These are phyloP conservation scores for Actinopyga echinites DNA, from an alignment of 53 echinoderm and acorn worm genomes.

Conservation along the genomic window DNA sequence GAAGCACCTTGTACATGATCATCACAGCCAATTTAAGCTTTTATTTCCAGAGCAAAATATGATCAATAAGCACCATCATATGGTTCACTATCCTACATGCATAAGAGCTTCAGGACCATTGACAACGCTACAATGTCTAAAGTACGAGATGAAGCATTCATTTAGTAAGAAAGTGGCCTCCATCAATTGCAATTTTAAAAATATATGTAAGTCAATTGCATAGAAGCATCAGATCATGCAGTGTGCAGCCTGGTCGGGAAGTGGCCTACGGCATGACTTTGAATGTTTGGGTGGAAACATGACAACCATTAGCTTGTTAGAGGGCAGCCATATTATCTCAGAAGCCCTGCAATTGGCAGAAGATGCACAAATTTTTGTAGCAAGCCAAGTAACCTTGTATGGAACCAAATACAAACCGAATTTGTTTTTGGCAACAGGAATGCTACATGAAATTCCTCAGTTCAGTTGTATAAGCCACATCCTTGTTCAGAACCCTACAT, in stretches of 20 bases:
- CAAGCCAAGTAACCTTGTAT: constrained; percentile 43
- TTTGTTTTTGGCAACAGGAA: constrained; percentile 17
- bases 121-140: constrained; percentile 51
- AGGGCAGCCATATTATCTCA: constrained; percentile 15
- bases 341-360: constrained; percentile 23
- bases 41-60: constrained; percentile 46
- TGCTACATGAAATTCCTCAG: constrained; percentile 36
- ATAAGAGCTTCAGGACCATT: constrained; percentile 54
- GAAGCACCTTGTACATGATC: constrained; percentile 48
- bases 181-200: constrained; percentile 59
- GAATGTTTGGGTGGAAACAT: constrained; percentile 33
- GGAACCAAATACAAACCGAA: constrained; percentile 52
- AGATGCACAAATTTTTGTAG: constrained; percentile 41
- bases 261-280: constrained; percentile 16
- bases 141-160: constrained; percentile 58
- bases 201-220: constrained; percentile 53
- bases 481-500: constrained; percentile 31
- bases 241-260: constrained; percentile 35
- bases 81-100: constrained; percentile 51
- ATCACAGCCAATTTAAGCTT: constrained; percentile 38
- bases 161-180: constrained; percentile 55
- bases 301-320: constrained; percentile 1
- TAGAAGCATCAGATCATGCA: constrained; percentile 57
- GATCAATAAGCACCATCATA: constrained; percentile 64
- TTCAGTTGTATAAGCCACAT: constrained; percentile 30